Percentiles rank a stretch among this genome's conserved stretches.
phyloP scores from a whole-genome alignment of 1,140 invertebrate species.

The Hyles euphorbiae region DNA sequence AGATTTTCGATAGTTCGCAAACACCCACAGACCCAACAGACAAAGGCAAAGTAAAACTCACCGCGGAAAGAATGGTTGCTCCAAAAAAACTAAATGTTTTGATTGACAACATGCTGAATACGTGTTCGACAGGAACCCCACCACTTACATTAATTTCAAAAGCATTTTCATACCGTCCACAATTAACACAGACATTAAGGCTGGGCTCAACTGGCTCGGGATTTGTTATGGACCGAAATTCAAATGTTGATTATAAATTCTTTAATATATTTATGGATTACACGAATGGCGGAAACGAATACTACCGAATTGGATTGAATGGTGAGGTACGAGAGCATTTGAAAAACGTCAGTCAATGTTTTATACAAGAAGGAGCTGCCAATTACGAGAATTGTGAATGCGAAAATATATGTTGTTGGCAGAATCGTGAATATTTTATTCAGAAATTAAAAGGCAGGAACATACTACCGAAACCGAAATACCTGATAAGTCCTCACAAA shows the following conservation, averaged over 20 bases:
- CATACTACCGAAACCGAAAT: neutral
- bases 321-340: slow-evolving; percentile 3
- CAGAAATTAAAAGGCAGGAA: neutral
- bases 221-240: too few species aligned
- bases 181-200: too few species aligned
- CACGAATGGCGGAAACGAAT: neutral
- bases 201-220: too few species aligned
- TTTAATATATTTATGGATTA: too few species aligned
- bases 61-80: neutral
- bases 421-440: slow-evolving; percentile 8
- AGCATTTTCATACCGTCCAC: too few species aligned
- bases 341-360: neutral
- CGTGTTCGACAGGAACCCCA: too few species aligned
- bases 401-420: slow-evolving; percentile 10
- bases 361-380: neutral
- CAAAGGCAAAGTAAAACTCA: neutral
- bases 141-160: too few species aligned
- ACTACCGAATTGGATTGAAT: slow-evolving; percentile 8
- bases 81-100: too few species aligned
- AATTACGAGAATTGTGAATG: neutral
- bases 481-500: slow-evolving; percentile 4
- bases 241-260: too few species aligned
- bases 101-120: too few species aligned
- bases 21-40: neutral
- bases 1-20: too few species aligned